A percentile compares a stretch with the other conserved stretches of the same genome.
phyloP scores from a whole-genome alignment of 2,888 invertebrate genomes.

The Mythimna vitellina region DNA sequence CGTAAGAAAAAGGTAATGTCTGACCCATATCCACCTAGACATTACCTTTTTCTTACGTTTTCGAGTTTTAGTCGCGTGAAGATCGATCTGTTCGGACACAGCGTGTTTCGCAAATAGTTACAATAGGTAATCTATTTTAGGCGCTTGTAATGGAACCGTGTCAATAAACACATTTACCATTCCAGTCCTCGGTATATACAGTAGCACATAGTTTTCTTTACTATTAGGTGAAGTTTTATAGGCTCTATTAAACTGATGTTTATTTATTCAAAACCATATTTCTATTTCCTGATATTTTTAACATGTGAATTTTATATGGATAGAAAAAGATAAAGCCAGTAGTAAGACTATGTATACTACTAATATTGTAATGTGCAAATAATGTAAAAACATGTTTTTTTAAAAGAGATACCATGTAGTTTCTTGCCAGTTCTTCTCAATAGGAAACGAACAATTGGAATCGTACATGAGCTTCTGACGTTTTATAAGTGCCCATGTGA shows the following conservation, averaged over 20 bases:
- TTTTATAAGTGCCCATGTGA: too few species aligned
- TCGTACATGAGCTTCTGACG: too few species aligned
- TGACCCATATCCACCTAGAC: not conserved
- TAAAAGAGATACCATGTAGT: too few species aligned
- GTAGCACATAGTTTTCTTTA: slow-evolving; percentile 44
- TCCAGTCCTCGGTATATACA: slow-evolving; percentile 49
- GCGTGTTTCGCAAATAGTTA: slow-evolving; percentile 46
- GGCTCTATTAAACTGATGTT: slow-evolving; percentile 29
- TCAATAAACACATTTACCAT: slow-evolving; percentile 64
- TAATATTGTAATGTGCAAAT: too few species aligned
- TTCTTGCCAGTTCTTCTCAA: too few species aligned
- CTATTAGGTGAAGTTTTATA: slow-evolving; percentile 29
- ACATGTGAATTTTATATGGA: not conserved
- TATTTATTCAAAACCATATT: slow-evolving; percentile 11
- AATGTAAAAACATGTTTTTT: too few species aligned
- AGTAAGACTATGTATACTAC: not conserved
- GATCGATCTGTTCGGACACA: slow-evolving; percentile 47
- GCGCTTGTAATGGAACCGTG: slow-evolving; percentile 62
- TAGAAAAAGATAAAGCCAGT: not conserved
- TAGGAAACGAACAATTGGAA: too few species aligned
- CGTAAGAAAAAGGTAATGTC: too few species aligned
- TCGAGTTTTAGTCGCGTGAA: slow-evolving; percentile 30
- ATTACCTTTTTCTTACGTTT: slow-evolving; percentile 12
- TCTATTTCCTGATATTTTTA: not conserved
- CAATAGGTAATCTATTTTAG: slow-evolving; percentile 54